Conservation (phyloP, 2,888 invertebrate species). For the Orthosia cruda region DNA sequence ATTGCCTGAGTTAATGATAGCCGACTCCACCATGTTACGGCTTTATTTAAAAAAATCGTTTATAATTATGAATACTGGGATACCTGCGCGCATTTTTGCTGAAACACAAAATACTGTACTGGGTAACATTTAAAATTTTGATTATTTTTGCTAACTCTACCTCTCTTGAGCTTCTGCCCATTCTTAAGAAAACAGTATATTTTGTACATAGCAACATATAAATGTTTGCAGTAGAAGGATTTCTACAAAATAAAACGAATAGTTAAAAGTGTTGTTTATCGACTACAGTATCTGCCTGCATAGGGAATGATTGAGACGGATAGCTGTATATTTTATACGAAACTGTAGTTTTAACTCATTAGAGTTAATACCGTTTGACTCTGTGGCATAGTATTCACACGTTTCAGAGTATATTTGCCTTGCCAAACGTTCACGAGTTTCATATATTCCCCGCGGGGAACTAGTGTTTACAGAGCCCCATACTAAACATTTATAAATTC, state of each 20-base stretch:
- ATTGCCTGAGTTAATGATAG: constrained; percentile 39
- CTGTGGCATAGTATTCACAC: neutral
- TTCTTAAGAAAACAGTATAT: constrained; percentile 25
- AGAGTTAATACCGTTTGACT: too few species aligned
- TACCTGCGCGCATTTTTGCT: constrained; percentile 32
- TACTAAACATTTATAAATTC: constrained; percentile 16
- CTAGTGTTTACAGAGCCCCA: neutral
- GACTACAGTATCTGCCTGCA: constrained; percentile 16
- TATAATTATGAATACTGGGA: constrained; percentile 41
- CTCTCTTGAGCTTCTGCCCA: constrained; percentile 6
- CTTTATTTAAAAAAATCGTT: constrained; percentile 54
- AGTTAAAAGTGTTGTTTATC: neutral
- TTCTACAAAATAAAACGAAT: constrained; percentile 1
- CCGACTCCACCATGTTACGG: constrained; percentile 15
- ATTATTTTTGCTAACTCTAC: constrained; percentile 34
- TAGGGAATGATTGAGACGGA: constrained; percentile 5
- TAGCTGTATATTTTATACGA: neutral
- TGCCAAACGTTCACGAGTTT: constrained; percentile 26
- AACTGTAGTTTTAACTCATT: constrained; percentile 26
- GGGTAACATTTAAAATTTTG: constrained; percentile 40
- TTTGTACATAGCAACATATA: constrained; percentile 5
- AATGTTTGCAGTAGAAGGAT: constrained; percentile 6
- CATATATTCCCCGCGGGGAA: constrained; percentile 8
- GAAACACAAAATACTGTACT: constrained; percentile 32
- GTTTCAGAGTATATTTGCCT: constrained; percentile 30